Conservation (phyloP, 53 echinoderm and acorn worm genomes). For the Holothuria scabra region DNA sequence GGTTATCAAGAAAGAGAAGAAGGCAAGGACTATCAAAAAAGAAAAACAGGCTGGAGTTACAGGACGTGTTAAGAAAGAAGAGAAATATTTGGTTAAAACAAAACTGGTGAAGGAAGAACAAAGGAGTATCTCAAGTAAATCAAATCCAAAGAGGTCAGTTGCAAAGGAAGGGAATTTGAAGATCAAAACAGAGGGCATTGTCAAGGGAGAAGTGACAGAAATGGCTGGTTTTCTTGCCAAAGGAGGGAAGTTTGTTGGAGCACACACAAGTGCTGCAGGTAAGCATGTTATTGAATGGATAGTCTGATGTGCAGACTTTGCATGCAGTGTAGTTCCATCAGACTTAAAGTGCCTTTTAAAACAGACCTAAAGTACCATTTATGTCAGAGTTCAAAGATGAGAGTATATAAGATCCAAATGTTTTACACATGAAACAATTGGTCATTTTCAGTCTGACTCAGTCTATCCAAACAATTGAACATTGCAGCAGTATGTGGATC, state of each 20-base stretch:
- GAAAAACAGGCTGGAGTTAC: background rate
- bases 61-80: background rate
- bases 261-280: slow-evolving; percentile 90
- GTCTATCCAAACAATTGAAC: too few relatives aligned
- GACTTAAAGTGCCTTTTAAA: too few relatives aligned
- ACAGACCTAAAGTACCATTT: too few relatives aligned
- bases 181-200: background rate
- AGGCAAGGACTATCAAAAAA: background rate
- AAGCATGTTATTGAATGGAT: background rate
- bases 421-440: too few relatives aligned
- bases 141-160: background rate
- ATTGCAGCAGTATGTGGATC: too few relatives aligned
- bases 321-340: too few relatives aligned
- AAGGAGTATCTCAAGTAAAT: background rate
- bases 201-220: background rate
- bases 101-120: background rate
- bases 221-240: slow-evolving; percentile 41
- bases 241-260: slow-evolving; percentile 86
- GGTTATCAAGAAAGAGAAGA: background rate
- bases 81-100: background rate
- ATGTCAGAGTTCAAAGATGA: too few relatives aligned
- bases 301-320: too few relatives aligned
- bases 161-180: background rate
- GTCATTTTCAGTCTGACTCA: too few relatives aligned
- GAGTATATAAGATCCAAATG: too few relatives aligned